Conservation (phyloP, 2,888 invertebrate species). For the Theretra japonica region DNA sequence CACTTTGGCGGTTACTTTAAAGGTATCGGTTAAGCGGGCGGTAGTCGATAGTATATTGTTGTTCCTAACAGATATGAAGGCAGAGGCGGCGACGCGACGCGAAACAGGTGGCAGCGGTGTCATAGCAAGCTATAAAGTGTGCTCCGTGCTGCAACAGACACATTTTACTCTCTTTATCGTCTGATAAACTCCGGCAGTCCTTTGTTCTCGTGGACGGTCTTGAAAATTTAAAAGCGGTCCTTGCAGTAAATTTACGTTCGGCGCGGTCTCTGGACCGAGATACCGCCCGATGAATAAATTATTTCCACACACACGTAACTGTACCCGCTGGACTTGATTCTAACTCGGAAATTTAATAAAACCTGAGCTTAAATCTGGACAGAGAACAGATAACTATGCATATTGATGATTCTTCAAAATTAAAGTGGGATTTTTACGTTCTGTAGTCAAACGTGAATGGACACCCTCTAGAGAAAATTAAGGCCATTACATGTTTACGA, state of each 20-base stretch:
- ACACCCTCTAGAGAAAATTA: too few species aligned
- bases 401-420: background rate
- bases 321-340: constrained; percentile 28
- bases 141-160: constrained; percentile 69
- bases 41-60: background rate
- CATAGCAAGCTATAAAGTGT: constrained; percentile 59
- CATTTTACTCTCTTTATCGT: constrained; percentile 77
- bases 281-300: constrained; percentile 70
- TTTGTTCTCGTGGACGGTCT: constrained; percentile 70
- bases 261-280: constrained; percentile 55
- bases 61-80: background rate
- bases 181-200: constrained; percentile 70
- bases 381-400: background rate
- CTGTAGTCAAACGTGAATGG: background rate
- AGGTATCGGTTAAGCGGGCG: background rate
- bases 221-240: constrained; percentile 77
- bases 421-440: background rate
- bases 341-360: constrained; percentile 28
- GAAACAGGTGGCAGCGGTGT: constrained; percentile 43
- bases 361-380: constrained; percentile 8
- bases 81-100: constrained; percentile 1
- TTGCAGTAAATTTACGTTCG: constrained; percentile 69
- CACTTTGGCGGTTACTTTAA: background rate
- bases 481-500: too few species aligned
- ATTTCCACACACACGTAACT: constrained; percentile 47